Evolutionary conservation across 2,888 invertebrate species (phyloP).

Genomic region (Drosophila neonasuta): DNA sequence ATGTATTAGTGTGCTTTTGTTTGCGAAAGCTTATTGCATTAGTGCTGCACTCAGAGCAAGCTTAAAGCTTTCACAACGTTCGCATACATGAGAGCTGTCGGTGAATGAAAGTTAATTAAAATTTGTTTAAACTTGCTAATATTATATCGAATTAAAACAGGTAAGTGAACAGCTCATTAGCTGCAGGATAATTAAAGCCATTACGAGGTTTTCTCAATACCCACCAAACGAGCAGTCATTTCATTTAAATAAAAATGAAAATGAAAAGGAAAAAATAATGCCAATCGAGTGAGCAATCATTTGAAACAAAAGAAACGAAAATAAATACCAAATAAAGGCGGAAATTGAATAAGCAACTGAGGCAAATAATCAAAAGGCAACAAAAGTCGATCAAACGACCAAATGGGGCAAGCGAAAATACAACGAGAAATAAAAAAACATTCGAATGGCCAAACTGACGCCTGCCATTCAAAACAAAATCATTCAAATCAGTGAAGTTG

Average conservation of each 20-base stretch:
- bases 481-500: slow-evolving; percentile 63
- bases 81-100: background rate
- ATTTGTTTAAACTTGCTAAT: background rate
- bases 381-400: slow-evolving; percentile 32
- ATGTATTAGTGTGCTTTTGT: slow-evolving; percentile 4
- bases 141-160: background rate
- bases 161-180: slow-evolving; percentile 18
- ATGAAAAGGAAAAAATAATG: background rate
- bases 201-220: slow-evolving; percentile 29
- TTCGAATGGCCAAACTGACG: slow-evolving; percentile 40
- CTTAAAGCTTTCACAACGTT: background rate
- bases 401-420: slow-evolving; percentile 15
- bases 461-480: slow-evolving; percentile 61
- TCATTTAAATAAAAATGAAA: slow-evolving; percentile 56
- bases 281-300: slow-evolving; percentile 54
- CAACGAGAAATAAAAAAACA: slow-evolving; percentile 25
- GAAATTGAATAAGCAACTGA: slow-evolving; percentile 75
- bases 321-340: slow-evolving; percentile 38
- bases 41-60: background rate
- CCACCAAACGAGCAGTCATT: slow-evolving; percentile 21
- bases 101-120: slow-evolving; percentile 1
- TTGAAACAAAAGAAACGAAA: slow-evolving; percentile 29
- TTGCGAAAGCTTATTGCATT: background rate
- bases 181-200: slow-evolving; percentile 13
- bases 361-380: slow-evolving; percentile 67